These are phyloP conservation scores for Acyrthosiphon pisum DNA, from an alignment of 1,140 invertebrate species.

Conservation along the genomic window DNA sequence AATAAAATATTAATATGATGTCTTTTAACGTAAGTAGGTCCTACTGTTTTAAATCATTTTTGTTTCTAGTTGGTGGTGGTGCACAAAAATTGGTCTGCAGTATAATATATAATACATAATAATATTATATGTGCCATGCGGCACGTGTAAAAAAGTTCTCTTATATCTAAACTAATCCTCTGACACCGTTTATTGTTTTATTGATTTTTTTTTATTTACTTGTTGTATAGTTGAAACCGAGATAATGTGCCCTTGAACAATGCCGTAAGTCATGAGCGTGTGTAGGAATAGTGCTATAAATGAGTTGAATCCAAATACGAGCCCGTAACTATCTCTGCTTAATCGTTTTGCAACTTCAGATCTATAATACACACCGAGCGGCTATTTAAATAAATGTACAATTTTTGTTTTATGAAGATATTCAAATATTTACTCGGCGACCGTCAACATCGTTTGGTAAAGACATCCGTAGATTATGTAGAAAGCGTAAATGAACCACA, in stretches of 20 bases:
- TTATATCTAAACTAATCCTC: neutral
- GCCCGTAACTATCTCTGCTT: conserved; percentile 80
- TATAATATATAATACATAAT: too few species aligned
- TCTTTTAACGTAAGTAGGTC: too few species aligned
- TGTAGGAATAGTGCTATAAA: conserved; percentile 80
- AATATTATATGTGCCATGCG: too few species aligned
- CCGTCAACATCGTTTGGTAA: conserved; percentile 83
- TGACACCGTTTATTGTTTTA: neutral
- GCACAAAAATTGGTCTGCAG: too few species aligned
- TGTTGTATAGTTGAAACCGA: conserved; percentile 61
- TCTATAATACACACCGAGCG: conserved; percentile 65
- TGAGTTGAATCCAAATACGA: conserved; percentile 90
- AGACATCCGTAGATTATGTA: conserved; percentile 80
- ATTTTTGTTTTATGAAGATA: neutral
- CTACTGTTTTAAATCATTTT: too few species aligned
- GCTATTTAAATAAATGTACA: neutral
- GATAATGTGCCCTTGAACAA: conserved; percentile 64
- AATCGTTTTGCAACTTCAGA: conserved; percentile 83
- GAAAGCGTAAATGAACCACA: conserved; percentile 76
- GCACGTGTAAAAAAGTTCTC: neutral
- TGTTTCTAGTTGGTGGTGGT: too few species aligned
- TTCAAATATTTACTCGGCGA: conserved; percentile 72
- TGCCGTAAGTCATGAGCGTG: conserved; percentile 76
- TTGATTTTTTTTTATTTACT: neutral
- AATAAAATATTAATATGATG: too few species aligned